A percentile compares a stretch with the other conserved stretches of the same genome.
Conservation (phyloP, 2,888 invertebrate genomes). For the Eupithecia inturbata region DNA sequence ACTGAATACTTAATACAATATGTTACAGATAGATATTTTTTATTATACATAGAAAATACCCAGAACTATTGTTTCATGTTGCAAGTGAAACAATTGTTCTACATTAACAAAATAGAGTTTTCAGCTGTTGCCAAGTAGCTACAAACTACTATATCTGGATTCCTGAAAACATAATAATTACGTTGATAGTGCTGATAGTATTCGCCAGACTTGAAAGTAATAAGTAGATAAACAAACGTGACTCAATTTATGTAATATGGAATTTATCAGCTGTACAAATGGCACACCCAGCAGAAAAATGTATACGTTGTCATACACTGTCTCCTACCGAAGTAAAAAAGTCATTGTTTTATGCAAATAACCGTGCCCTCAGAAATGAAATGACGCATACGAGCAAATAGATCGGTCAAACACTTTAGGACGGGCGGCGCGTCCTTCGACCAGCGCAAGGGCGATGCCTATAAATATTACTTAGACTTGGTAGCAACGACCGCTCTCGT, state of each 20-base stretch:
- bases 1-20: too few relatives aligned
- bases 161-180: neutral
- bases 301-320: neutral
- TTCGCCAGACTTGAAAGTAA: neutral
- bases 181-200: neutral
- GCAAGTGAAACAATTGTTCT: neutral
- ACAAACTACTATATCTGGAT: neutral
- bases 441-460: constrained; percentile 65
- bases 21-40: too few relatives aligned
- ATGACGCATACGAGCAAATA: constrained; percentile 44
- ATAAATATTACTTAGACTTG: constrained; percentile 59
- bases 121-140: neutral
- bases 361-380: constrained; percentile 19
- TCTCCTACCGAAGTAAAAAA: neutral
- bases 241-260: constrained; percentile 8
- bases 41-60: too few relatives aligned
- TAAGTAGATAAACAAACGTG: constrained; percentile 22
- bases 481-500: constrained; percentile 54
- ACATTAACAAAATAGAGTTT: neutral
- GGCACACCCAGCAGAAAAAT: neutral
- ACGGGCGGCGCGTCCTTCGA: constrained; percentile 60
- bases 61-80: too few relatives aligned
- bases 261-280: constrained; percentile 6
- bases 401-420: constrained; percentile 52
- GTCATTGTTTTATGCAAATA: neutral